Base-by-base conservation (phyloP, 2,888 invertebrate genomes). In the Cataglyphis rosenhaueri region DNA sequence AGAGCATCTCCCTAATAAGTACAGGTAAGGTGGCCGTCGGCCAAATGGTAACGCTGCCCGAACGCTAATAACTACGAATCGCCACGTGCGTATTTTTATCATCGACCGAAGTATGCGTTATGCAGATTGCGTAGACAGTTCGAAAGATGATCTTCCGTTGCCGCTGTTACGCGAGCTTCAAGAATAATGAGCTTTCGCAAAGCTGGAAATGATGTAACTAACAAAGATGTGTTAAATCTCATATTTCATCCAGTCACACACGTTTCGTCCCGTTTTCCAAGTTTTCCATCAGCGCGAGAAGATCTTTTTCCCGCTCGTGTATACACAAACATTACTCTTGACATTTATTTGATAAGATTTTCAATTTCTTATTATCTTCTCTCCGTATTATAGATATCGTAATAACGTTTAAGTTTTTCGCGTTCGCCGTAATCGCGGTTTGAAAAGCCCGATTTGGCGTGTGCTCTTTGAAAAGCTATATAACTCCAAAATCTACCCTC, bases 1-100 rank as follows among this genome's bases (percentile, higher is more conserved):
- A 88, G 84, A 86, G 82, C 76, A 78, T 83, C 83, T 84, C 83
- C 82, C 84, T 89, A 88, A 91, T 91, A 91, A 91, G 89, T 86
- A 85, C 87, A 83, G 89, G 88, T 91, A 87, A 85, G 35, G 78
- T 89, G 92, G 91, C 91, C 82, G 71, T 55, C 38, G 29, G 92
- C 92, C 92, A 92, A 86, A 88, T 83, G 81, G 81, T 70, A 82
- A 85, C 73, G 70, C 78, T 29, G 79, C 68, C 52, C 68, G 38
- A 32, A 44, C 15, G 25, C 35, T 64, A 35, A 35, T 35, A 66
- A 66, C 65, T 35, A 32, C 62, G 48, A 71, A 75, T 48, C 57
- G 81, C 71, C 85, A 70, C 82, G 68, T 74, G 88, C 62, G 84
- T 88, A 88, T 88, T 88, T 88, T 89, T 84, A 82, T 84, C 83